These are phyloP conservation scores for Hemithea aestivaria DNA, from an alignment of 2,888 invertebrate species.

Conservation along the genomic window DNA sequence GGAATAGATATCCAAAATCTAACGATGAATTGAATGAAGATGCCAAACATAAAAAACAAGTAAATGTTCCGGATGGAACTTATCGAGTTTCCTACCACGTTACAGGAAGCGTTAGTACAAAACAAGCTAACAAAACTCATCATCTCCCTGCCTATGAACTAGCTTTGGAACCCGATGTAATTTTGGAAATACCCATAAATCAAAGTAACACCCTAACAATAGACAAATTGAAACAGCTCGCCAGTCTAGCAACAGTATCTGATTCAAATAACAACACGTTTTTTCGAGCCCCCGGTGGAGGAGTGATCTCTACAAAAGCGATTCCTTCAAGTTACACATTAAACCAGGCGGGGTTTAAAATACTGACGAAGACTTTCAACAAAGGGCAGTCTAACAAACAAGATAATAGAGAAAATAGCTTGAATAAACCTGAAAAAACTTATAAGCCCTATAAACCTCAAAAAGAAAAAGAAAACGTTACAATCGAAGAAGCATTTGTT, in stretches of 20 bases:
- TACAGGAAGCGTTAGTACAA: constrained; percentile 71
- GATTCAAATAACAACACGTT: constrained; percentile 73
- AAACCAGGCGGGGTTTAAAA: constrained; percentile 82
- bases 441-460: constrained; percentile 51
- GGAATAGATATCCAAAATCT: constrained; percentile 62
- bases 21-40: constrained; percentile 48
- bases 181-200: constrained; percentile 67
- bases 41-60: constrained; percentile 29
- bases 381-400: constrained; percentile 74
- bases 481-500: constrained; percentile 30
- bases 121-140: constrained; percentile 69
- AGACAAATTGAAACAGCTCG: constrained; percentile 75
- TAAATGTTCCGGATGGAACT: constrained; percentile 62
- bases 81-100: constrained; percentile 72
- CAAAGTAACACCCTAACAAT: constrained; percentile 59
- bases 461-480: constrained; percentile 45
- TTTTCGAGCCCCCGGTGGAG: constrained; percentile 67
- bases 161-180: constrained; percentile 65
- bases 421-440: constrained; percentile 60
- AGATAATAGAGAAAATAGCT: constrained; percentile 51
- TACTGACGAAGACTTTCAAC: constrained; percentile 82
- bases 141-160: constrained; percentile 66
- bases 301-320: constrained; percentile 80
- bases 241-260: constrained; percentile 77
- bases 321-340: constrained; percentile 80